Evolutionary conservation across 2,797 vertebrate species (phyloP).

Genomic region (Catostomus latipinnis): DNA sequence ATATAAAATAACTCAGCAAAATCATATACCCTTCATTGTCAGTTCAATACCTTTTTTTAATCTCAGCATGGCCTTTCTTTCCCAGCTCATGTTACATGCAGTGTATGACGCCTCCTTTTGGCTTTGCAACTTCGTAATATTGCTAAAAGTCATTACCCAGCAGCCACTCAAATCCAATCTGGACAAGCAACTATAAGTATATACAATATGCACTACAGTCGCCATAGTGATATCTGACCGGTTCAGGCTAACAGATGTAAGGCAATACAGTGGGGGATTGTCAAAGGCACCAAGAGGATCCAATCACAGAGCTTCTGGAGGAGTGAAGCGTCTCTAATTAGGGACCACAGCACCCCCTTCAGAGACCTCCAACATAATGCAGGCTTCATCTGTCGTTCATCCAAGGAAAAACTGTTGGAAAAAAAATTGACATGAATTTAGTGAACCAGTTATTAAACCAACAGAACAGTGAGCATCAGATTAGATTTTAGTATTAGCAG

Average conservation of each 20-base stretch:
- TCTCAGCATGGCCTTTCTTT: conserved; percentile 3
- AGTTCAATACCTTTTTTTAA: not conserved
- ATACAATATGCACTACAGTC: conserved; percentile 65
- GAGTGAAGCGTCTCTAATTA: conserved; percentile 69
- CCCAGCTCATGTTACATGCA: conserved; percentile 45
- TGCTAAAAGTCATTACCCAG: conserved; percentile 68
- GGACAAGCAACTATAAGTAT: conserved; percentile 60
- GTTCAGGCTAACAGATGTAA: conserved; percentile 64
- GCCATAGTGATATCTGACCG: conserved; percentile 69
- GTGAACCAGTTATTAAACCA: not conserved
- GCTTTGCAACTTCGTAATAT: conserved; percentile 48
- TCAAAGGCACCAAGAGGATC: conserved; percentile 54
- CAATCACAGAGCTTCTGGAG: conserved; percentile 70
- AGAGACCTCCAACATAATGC: conserved; percentile 65
- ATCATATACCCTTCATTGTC: not conserved
- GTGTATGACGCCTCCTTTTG: conserved; percentile 50
- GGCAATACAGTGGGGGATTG: conserved; percentile 29
- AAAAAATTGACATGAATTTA: not conserved
- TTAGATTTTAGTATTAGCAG: not conserved
- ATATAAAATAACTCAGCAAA: not conserved
- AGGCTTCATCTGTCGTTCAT: conserved; percentile 66
- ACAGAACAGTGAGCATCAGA: not conserved
- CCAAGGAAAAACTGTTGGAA: conserved; percentile 72
- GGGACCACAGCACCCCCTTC: conserved; percentile 66
- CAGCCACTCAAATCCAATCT: conserved; percentile 73